Evolutionary conservation across 2,113 vertebrate species (phyloP).

Genomic region (Peucedramus taeniatus): DNA sequence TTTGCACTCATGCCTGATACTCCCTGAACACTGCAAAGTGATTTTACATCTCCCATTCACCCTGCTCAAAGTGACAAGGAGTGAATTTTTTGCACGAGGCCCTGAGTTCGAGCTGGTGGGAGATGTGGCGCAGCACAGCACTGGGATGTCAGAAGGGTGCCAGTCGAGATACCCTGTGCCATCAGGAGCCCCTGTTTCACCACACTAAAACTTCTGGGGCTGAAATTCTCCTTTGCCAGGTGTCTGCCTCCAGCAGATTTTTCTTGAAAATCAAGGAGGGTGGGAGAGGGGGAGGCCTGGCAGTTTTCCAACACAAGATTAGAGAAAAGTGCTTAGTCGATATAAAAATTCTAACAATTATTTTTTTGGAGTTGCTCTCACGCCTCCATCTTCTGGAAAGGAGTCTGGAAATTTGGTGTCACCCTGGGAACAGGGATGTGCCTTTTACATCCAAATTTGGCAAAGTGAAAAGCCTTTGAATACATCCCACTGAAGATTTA

Average conservation of each 20-base stretch:
- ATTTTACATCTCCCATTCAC: not conserved
- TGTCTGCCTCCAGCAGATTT: slow-evolving; percentile 23
- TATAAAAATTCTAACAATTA: not conserved
- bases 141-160: not conserved
- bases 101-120: not conserved
- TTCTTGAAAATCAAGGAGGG: slow-evolving; percentile 8
- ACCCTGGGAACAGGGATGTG: not conserved
- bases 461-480: slow-evolving; percentile 22
- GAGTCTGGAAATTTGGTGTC: slow-evolving; percentile 31
- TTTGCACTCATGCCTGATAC: not conserved
- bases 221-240: slow-evolving; percentile 1
- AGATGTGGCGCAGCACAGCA: not conserved
- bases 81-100: not conserved
- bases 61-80: not conserved
- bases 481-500: not conserved
- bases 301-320: not conserved
- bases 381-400: not conserved
- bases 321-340: slow-evolving; percentile 36
- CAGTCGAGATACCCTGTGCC: not conserved
- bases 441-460: not conserved
- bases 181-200: not conserved
- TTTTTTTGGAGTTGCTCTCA: not conserved
- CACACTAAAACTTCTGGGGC: not conserved
- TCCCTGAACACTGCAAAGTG: not conserved
- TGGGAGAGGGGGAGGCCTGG: not conserved